A percentile compares a stretch with the other conserved stretches of the same genome.
Conservation (phyloP, 1,140 invertebrate species). For the Macrocentrus cingulum region DNA sequence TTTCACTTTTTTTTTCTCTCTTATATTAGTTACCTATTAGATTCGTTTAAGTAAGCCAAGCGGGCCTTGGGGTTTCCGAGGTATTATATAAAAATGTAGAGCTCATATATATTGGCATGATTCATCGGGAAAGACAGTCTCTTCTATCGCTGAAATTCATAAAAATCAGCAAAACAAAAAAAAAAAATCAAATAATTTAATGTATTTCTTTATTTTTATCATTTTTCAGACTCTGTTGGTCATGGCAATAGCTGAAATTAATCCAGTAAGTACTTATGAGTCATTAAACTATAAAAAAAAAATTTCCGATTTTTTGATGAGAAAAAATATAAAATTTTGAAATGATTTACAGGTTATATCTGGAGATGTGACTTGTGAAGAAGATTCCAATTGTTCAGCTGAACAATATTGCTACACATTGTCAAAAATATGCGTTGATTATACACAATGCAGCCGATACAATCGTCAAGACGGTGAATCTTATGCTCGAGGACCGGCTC, state of each 20-base stretch:
- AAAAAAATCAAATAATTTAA: too few relatives aligned
- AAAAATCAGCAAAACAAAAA: too few relatives aligned
- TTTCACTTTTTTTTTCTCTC: too few relatives aligned
- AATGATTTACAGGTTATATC: conserved; percentile 27
- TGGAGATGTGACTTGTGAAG: conserved; percentile 35
- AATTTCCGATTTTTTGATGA: background rate
- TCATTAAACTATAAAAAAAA: background rate
- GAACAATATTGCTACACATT: conserved; percentile 45
- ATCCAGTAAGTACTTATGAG: background rate
- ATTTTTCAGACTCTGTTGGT: background rate
- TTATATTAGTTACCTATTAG: too few relatives aligned
- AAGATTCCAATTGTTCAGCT: conserved; percentile 39
- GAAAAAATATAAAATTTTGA: background rate
- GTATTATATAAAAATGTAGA: too few relatives aligned
- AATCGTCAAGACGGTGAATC: conserved; percentile 37
- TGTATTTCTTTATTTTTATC: background rate
- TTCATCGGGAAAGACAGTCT: too few relatives aligned
- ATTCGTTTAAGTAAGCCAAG: too few relatives aligned
- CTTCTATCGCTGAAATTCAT: too few relatives aligned
- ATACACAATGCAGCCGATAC: conserved; percentile 40
- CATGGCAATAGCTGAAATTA: background rate
- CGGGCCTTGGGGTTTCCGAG: too few relatives aligned
- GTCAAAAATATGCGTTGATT: conserved; percentile 41
- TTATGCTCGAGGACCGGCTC: conserved; percentile 35
- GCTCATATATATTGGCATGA: too few relatives aligned